These are phyloP conservation scores for Zygogramma bicolorata DNA, from an alignment of 2,888 invertebrate genomes.

Conservation along the genomic window DNA sequence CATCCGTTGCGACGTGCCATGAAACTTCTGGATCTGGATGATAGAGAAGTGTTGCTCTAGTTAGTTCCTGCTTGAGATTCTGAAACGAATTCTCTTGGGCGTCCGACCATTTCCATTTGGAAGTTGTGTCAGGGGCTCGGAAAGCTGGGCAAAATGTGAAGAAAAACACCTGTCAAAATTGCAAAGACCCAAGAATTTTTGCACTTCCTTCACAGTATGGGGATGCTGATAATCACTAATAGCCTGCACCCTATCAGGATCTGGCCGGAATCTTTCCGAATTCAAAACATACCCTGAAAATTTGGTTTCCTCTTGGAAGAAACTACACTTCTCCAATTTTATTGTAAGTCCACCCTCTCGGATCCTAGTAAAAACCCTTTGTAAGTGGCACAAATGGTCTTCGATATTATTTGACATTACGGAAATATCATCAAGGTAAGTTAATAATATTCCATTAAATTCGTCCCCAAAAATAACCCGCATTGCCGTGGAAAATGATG, in stretches of 20 bases:
- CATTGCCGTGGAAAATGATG: no score
- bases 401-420: slow-evolving; percentile 32
- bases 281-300: slow-evolving; percentile 33
- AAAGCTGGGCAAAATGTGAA: neutral
- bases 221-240: slow-evolving; percentile 41
- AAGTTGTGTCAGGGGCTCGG: slow-evolving; percentile 8
- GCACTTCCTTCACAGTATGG: slow-evolving; percentile 32
- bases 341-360: slow-evolving; percentile 37
- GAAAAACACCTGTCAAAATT: slow-evolving; percentile 18
- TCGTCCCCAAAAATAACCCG: no score
- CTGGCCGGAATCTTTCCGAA: slow-evolving; percentile 36
- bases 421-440: no score
- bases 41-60: neutral
- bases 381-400: slow-evolving; percentile 35
- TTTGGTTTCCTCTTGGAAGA: slow-evolving; percentile 34
- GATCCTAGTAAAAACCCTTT: slow-evolving; percentile 30
- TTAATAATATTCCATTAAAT: no score
- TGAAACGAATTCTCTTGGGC: slow-evolving; percentile 10
- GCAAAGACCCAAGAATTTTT: slow-evolving; percentile 39
- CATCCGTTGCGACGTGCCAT: slow-evolving; percentile 19
- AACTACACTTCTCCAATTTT: no score
- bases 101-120: slow-evolving; percentile 16
- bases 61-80: neutral
- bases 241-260: slow-evolving; percentile 39
- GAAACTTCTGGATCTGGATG: neutral